Base-by-base conservation (phyloP, 2,888 invertebrate genomes). In the Agrilus cyanescens region DNA sequence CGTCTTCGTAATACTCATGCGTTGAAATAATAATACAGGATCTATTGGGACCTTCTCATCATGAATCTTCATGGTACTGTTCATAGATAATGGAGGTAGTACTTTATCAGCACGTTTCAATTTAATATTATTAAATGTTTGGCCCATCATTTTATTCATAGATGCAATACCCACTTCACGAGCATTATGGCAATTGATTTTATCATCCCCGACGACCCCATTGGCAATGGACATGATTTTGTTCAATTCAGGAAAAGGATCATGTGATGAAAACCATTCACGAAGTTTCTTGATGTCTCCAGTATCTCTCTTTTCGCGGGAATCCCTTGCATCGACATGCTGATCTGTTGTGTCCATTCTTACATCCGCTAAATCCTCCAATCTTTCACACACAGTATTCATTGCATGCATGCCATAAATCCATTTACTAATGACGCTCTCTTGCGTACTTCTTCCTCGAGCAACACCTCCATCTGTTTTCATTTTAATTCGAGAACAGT, bases 381-480 rank as follows among this genome's bases (percentile, higher is more conserved):
- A 53, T 47, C 43, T 37, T 30, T 59, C 55, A 55, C 57, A 57
- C 41, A 59, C 51, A 33, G 52, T 53, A 49, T 56, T 53, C 51
- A 53, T 55, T 12, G 56, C 32, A 50, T 57, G 52, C 57, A 55
- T 56, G 32, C 54, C 40, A 49, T 55, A 56, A 51, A 60, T 54
- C 59, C 60, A 61, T 58, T 60, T 63, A 48, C 60, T 54, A 47
- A 63, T 51, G n/a, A 61, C 61, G 49, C 59, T 60, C 8, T 62
- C 58, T 50, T 50, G 32, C 15, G 59, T 61, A 59, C 62, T 60
- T 58, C 62, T 51, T 7, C 62, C 61, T 54, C 57, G 62, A 58
- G 61, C 38, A 51, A 63, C 48, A 50, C 62, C 63, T 50, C 63
- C 63, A 55, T 59, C 57, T 57, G 59, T 62, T 57, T 64, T 64